phyloP scores from a whole-genome alignment of 1,140 invertebrate species.

The Lepidotrigona ventralis region DNA sequence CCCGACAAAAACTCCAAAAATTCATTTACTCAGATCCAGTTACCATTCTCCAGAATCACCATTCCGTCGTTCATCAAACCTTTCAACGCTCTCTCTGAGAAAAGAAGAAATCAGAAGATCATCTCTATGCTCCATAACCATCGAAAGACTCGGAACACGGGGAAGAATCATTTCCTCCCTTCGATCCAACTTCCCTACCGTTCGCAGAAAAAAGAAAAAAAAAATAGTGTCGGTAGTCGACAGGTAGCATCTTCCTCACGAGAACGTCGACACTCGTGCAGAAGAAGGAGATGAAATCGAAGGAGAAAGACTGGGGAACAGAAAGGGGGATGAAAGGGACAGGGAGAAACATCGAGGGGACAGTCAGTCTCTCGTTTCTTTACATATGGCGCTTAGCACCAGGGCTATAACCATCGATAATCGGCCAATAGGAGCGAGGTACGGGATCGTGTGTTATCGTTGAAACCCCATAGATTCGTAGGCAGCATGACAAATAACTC shows the following conservation, averaged over 20 bases:
- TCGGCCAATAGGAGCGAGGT: constrained; percentile 68
- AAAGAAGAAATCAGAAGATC: not conserved
- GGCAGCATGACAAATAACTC: constrained; percentile 79
- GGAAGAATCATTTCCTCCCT: not conserved
- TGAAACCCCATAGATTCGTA: constrained; percentile 69
- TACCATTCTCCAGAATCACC: not conserved
- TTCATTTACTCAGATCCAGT: not conserved
- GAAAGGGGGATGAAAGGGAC: not conserved
- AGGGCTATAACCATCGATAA: constrained; percentile 75
- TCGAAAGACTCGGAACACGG: not conserved
- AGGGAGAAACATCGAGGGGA: not conserved
- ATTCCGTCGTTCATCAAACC: not conserved
- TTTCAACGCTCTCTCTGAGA: not conserved
- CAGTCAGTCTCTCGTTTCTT: constrained; percentile 41
- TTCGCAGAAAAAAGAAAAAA: not conserved
- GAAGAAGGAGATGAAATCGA: no score
- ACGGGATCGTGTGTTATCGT: constrained; percentile 56
- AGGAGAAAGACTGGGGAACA: not conserved
- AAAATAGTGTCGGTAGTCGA: constrained; percentile 15
- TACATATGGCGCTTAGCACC: constrained; percentile 67
- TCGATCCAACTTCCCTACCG: not conserved
- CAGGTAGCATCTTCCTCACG: constrained; percentile 1
- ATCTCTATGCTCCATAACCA: not conserved
- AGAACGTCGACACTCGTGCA: not conserved
- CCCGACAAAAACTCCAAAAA: not conserved